phyloP scores from a whole-genome alignment of 2,797 vertebrate species.

The Amblyopsis hoosieri region DNA sequence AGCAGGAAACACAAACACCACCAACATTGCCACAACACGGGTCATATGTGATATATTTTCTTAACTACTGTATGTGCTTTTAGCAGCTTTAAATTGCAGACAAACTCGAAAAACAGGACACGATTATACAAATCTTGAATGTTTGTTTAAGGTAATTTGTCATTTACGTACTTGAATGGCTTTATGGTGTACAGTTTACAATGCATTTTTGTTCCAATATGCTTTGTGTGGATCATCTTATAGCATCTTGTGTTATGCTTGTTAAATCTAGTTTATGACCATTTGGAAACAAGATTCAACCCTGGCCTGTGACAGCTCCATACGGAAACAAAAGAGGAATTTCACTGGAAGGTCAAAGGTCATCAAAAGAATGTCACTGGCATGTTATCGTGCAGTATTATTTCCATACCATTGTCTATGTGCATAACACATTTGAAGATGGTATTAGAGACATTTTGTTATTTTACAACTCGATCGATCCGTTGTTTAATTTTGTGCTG shows the following conservation, averaged over 20 bases:
- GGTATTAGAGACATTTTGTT: background rate
- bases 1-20: slow-evolving; percentile 39
- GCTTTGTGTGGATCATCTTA: too few species aligned
- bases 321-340: slow-evolving; percentile 53
- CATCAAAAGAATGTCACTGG: slow-evolving; percentile 54
- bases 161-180: too few species aligned
- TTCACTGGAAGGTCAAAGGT: slow-evolving; percentile 57
- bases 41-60: slow-evolving; percentile 16
- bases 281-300: too few species aligned
- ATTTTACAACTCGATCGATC: slow-evolving; percentile 8
- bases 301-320: background rate
- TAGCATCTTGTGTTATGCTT: too few species aligned
- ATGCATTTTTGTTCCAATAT: too few species aligned
- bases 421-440: background rate
- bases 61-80: slow-evolving; percentile 14
- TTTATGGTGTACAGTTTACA: too few species aligned
- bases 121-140: too few species aligned
- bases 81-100: background rate
- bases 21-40: slow-evolving; percentile 15
- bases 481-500: slow-evolving; percentile 25
- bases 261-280: too few species aligned
- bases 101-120: too few species aligned
- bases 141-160: too few species aligned
- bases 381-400: slow-evolving; percentile 41
- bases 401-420: slow-evolving; percentile 27